A percentile compares a stretch with the other conserved stretches of the same genome.
These are phyloP conservation scores for Elephas maximus DNA, from an alignment of 2,113 vertebrate species.

Conservation along the genomic window DNA sequence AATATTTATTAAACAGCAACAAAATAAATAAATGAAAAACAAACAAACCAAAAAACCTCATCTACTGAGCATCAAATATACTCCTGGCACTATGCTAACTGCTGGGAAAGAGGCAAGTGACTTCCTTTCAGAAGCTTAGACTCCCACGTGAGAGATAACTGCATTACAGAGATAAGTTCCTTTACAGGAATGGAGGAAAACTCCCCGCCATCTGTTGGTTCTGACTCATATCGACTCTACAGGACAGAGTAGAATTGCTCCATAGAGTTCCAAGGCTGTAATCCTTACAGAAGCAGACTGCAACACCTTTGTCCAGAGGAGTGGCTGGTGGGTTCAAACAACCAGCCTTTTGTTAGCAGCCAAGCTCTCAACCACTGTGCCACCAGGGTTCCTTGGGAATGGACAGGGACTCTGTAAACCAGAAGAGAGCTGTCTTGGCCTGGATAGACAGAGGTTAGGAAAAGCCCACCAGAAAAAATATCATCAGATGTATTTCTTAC, in stretches of 20 bases:
- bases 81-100: not conserved
- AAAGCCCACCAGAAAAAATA: not conserved
- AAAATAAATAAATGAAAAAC: not conserved
- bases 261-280: not conserved
- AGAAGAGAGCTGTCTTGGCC: not conserved
- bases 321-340: no score
- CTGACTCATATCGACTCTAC: not conserved
- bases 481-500: not conserved
- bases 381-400: not conserved
- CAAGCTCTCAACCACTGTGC: not conserved
- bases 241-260: not conserved
- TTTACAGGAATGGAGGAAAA: not conserved
- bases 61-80: fast-evolving
- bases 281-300: not conserved
- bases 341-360: not conserved
- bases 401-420: not conserved
- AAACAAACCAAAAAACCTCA: not conserved
- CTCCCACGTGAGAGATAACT: not conserved
- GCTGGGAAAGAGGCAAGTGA: not conserved
- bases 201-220: not conserved
- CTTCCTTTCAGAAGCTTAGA: not conserved
- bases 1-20: constrained; percentile 17
- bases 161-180: not conserved
- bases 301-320: not conserved
- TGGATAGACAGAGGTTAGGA: not conserved